Evolutionary conservation across 2,888 invertebrate species (phyloP).

Genomic region (Clunio marinus): DNA sequence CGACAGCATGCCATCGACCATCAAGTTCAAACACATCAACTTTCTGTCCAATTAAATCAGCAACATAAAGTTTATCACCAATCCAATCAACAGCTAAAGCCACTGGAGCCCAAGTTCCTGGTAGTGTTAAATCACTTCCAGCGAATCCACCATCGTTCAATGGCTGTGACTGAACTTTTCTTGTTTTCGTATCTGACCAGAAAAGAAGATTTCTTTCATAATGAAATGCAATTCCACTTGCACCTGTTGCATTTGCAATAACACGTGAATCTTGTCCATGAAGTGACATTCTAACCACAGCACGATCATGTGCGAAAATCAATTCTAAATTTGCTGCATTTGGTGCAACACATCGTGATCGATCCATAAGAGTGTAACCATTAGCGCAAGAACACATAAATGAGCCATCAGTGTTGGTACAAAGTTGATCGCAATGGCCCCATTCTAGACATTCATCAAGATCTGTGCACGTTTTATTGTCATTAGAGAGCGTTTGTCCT

Average conservation of each 20-base stretch:
- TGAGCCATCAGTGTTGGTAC: slow-evolving; percentile 80
- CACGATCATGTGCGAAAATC: slow-evolving; percentile 67
- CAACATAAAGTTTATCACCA: slow-evolving; percentile 91
- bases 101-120: slow-evolving; percentile 85
- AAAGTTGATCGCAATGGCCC: slow-evolving; percentile 94
- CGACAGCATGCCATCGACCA: slow-evolving; percentile 83
- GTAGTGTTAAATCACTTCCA: slow-evolving; percentile 65
- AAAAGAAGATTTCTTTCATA: slow-evolving; percentile 71
- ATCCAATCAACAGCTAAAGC: slow-evolving; percentile 96
- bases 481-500: slow-evolving; percentile 76
- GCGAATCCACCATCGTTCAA: slow-evolving; percentile 50
- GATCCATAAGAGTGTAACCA: slow-evolving; percentile 65
- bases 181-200: slow-evolving; percentile 86
- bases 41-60: slow-evolving; percentile 87
- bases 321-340: slow-evolving; percentile 59
- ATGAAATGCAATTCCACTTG: slow-evolving; percentile 82
- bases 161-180: slow-evolving; percentile 62
- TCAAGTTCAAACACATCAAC: slow-evolving; percentile 90
- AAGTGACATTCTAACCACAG: slow-evolving; percentile 65
- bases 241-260: slow-evolving; percentile 76
- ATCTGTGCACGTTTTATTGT: slow-evolving; percentile 85
- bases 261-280: slow-evolving; percentile 60
- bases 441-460: slow-evolving; percentile 87
- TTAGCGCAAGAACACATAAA: slow-evolving; percentile 79
- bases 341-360: slow-evolving; percentile 61